A percentile compares a stretch with the other conserved stretches of the same genome.
Evolutionary conservation across 2,888 invertebrate species (phyloP).

Genomic region (Synergus itoensis): DNA sequence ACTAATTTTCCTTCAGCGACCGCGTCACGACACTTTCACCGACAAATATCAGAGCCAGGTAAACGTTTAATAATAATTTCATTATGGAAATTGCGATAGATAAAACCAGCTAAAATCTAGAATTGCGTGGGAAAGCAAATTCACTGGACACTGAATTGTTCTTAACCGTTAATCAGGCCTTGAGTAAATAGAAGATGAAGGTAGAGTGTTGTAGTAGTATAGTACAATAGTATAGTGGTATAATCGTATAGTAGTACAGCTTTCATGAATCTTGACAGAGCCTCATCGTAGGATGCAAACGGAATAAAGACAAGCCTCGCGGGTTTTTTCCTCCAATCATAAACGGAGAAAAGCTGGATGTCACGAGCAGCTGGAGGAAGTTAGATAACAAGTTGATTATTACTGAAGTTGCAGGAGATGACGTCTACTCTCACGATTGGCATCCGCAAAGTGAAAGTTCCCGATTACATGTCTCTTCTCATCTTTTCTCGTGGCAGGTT

Average conservation of each 20-base stretch:
- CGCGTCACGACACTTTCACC: not conserved
- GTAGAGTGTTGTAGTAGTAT: slow-evolving; percentile 15
- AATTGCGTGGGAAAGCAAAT: slow-evolving; percentile 16
- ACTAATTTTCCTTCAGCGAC: not conserved
- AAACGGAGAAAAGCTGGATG: slow-evolving; percentile 55
- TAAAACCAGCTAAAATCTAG: not conserved
- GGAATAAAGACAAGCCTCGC: slow-evolving; percentile 49
- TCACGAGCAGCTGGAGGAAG: slow-evolving; percentile 60
- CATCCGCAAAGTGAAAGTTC: slow-evolving; percentile 71
- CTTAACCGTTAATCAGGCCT: slow-evolving; percentile 52
- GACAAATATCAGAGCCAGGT: not conserved
- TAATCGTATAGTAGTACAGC: not conserved
- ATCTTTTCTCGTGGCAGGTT: slow-evolving; percentile 47
- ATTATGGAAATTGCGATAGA: not conserved
- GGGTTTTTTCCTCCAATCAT: slow-evolving; percentile 53
- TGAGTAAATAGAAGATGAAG: slow-evolving; percentile 51
- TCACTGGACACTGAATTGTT: slow-evolving; percentile 8
- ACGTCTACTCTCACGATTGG: slow-evolving; percentile 66
- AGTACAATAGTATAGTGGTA: no score
- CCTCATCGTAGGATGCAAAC: slow-evolving; percentile 30
- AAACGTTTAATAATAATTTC: not conserved
- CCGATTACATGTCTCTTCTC: slow-evolving; percentile 55
- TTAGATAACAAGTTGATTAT: slow-evolving; percentile 66
- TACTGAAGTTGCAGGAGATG: slow-evolving; percentile 60
- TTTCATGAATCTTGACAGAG: slow-evolving; percentile 42